Base-by-base conservation (phyloP, 2,113 vertebrate species). In the Austrofundulus limnaeus region DNA sequence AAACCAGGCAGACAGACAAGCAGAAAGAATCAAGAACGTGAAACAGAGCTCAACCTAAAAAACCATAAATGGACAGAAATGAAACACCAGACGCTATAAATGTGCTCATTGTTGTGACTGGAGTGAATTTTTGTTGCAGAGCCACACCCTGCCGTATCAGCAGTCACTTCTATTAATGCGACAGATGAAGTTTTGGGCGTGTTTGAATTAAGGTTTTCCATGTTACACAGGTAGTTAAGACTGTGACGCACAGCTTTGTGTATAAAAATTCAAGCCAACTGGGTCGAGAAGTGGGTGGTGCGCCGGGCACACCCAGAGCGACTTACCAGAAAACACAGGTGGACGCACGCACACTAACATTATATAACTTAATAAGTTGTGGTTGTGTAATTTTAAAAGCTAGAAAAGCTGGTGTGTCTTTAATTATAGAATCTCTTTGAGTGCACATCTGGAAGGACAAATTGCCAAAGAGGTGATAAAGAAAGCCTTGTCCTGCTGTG, bases 251-350 rank as follows among this genome's bases (percentile, higher is more conserved):
- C 4, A 41, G 43, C 24, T 65, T 37, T 59, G 55, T 61, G 48
- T 67, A 48, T 47, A 14, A 19, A 34, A 46, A 31, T 41, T 52
- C 0, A 6, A 74, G 80, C 75, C 75, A 88, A 90, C 50, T 88
- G 24, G 78, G 86, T 85, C 86, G 86, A 43, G 34, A 57, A 65
- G 74, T 37, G 72, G 83, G 65, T 15, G 66, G 58, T 20, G 52
- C 46, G 45, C 47, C 66, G 60, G 51, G 14, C 75, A 78, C 74
- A 49, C 69, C 65, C 46, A 46, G 12, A 59, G 39, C 56, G 34
- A 15, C 41, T 15, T 43, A 34, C 48, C 21, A 46, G 23, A 24
- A 60, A 59, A 42, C 47, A 50, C 3, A 28, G 15, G 37, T 24
- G 28, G 11, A 24, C 0, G 1, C 25, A 41, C 5, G 31, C 10